A percentile compares a stretch with the other conserved stretches of the same genome.
Conservation (phyloP, 2,113 vertebrate species). For the Chaetops frenatus region DNA sequence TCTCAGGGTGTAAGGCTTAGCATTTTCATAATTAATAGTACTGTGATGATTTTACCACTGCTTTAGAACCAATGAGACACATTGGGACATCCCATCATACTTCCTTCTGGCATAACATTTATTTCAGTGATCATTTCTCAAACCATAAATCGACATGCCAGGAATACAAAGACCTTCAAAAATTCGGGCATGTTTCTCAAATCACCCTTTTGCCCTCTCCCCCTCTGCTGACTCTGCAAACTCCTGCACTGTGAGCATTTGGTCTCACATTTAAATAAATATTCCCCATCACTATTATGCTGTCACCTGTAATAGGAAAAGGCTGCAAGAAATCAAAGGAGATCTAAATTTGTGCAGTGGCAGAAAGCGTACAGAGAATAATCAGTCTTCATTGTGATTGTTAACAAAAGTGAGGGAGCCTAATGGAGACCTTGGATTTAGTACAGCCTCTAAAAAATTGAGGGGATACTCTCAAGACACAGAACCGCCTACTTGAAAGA, state of each 20-base stretch:
- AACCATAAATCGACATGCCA: neutral
- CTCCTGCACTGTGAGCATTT: constrained; percentile 3
- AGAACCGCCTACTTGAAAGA: neutral
- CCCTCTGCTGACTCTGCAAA: constrained; percentile 36
- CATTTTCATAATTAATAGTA: neutral
- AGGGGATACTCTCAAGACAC: neutral
- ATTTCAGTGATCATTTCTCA: neutral
- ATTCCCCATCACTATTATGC: constrained; percentile 59
- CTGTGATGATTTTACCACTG: neutral
- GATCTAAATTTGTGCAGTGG: constrained; percentile 37
- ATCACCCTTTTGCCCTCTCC: neutral
- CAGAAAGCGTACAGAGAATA: constrained; percentile 43
- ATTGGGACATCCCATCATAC: rapidly evolving
- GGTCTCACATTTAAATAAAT: constrained; percentile 62
- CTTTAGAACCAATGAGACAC: neutral
- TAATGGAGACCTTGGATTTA: constrained; percentile 49
- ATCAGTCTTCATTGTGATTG: constrained; percentile 46
- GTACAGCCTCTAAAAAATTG: constrained; percentile 18
- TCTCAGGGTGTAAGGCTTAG: neutral
- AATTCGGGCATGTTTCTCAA: neutral
- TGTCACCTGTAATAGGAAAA: constrained; percentile 66
- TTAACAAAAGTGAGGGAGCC: constrained; percentile 41
- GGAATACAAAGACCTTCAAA: constrained; percentile 25
- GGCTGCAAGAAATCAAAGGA: constrained; percentile 62
- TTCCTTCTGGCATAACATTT: neutral